A percentile compares a stretch with the other conserved stretches of the same genome.
Conservation (phyloP, 2,888 invertebrate species). For the Drosophila infuscata region DNA sequence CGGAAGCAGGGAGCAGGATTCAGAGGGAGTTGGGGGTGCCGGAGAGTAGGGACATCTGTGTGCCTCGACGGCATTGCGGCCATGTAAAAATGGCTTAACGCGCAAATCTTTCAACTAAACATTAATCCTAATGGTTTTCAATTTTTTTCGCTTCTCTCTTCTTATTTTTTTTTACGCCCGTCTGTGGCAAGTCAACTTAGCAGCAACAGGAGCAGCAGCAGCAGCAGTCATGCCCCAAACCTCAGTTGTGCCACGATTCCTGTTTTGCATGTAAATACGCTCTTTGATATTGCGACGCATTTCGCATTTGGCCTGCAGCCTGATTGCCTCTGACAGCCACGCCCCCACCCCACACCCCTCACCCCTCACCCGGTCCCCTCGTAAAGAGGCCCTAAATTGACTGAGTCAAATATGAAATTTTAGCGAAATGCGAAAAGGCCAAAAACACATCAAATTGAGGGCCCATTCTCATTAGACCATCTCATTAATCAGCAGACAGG, state of each 20-base stretch:
- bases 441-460: constrained; percentile 29
- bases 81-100: constrained; percentile 81
- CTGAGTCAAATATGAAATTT: constrained; percentile 67
- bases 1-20: neutral
- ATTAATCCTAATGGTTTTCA: constrained; percentile 82
- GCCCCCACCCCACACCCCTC: neutral
- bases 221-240: constrained; percentile 11
- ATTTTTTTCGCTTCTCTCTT: constrained; percentile 56
- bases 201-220: constrained; percentile 9
- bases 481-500: constrained; percentile 65
- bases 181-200: constrained; percentile 77
- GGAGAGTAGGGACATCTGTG: constrained; percentile 6
- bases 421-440: constrained; percentile 52
- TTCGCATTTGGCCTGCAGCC: constrained; percentile 67
- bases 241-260: constrained; percentile 35
- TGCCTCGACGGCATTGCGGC: constrained; percentile 59
- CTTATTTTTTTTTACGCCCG: constrained; percentile 15
- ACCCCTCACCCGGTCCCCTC: no score
- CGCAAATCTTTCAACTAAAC: constrained; percentile 81
- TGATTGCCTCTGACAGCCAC: constrained; percentile 74
- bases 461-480: constrained; percentile 60
- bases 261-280: constrained; percentile 80
- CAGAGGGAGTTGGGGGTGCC: neutral
- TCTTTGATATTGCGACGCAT: constrained; percentile 76
- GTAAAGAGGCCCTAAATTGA: constrained; percentile 26